Base-by-base conservation (phyloP, 1,140 invertebrate species). In the Berghia stephanieae region DNA sequence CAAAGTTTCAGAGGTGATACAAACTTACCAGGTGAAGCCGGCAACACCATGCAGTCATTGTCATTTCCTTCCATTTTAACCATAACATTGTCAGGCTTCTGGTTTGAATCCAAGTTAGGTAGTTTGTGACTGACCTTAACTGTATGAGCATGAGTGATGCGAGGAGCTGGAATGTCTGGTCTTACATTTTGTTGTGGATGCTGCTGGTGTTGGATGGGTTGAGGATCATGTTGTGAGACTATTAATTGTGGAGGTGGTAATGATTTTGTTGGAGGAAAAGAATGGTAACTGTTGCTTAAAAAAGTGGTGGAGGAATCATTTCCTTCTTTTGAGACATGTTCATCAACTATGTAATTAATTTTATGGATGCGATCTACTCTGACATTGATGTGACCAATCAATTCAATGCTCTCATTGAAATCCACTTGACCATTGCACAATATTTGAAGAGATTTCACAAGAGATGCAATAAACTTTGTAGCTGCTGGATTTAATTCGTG, bases 351-450 rank as follows among this genome's bases (percentile, higher is more conserved):
- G 60, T 82, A 82, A 57, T 82, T 73, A 72, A 78, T 77, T 40
- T 80, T 80, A n/a, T 73, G 43, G 13, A 67, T 73, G 49, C 74
- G 77, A 68, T 82, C 81, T 70, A 82, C 66, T 60, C 77, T 75
- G 31, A 82, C 31, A 79, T 82, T 76, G 31, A 82, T 75, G 57
- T 82, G 81, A 18, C 81, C 81, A 24, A 82, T 72, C 40, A 82
- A 70, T 71, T 82, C 81, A 69, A 82, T 77, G 52, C 57, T 82
- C 46, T 82, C 52, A 21, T 78, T 63, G 40, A 82, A 82, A 27
- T 82, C 81, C 66, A 82, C 77, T 36, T 78, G 72, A 42, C 81
- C 81, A 77, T 82, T 79, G 72, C 81, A 82, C 6, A 82, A 74
- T 46, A 79, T 78, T 69, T 82, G 81, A 18, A 82, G 70, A 31